Conservation (phyloP, 2,797 vertebrate genomes). For the Poecilia velifera region DNA sequence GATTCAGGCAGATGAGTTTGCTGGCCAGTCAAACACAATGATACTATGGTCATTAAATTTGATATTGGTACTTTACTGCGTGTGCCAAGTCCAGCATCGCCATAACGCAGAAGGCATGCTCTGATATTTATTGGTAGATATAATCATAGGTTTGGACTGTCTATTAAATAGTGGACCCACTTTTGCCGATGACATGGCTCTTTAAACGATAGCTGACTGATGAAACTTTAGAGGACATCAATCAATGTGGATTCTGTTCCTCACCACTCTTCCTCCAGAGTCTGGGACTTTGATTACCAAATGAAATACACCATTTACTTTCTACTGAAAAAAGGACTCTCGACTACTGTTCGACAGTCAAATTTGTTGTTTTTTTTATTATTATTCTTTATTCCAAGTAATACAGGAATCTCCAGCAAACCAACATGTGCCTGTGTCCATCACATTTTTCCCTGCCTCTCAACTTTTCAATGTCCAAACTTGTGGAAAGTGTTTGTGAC, state of each 20-base stretch:
- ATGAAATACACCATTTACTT: not conserved
- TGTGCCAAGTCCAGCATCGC: not conserved
- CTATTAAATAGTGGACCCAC: not conserved
- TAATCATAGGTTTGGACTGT: not conserved
- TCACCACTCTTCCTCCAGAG: not conserved
- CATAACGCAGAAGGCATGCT: not conserved
- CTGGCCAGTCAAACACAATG: not conserved
- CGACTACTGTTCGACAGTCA: not conserved
- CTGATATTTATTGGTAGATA: not conserved
- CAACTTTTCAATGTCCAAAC: not conserved
- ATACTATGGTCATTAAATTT: not conserved
- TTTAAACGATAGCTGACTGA: not conserved
- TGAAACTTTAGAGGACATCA: not conserved
- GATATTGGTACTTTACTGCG: not conserved
- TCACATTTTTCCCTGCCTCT: not conserved
- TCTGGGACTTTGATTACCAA: not conserved
- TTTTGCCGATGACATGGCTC: not conserved
- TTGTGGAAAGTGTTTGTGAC: not conserved
- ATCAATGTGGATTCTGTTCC: not conserved
- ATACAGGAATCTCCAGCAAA: too few species aligned
- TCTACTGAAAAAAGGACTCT: not conserved
- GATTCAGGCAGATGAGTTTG: not conserved
- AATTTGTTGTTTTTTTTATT: not conserved
- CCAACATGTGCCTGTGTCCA: not conserved
- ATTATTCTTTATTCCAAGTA: not conserved